These are phyloP conservation scores for Anas bernieri DNA, from an alignment of 2,797 vertebrate species.

Conservation along the genomic window DNA sequence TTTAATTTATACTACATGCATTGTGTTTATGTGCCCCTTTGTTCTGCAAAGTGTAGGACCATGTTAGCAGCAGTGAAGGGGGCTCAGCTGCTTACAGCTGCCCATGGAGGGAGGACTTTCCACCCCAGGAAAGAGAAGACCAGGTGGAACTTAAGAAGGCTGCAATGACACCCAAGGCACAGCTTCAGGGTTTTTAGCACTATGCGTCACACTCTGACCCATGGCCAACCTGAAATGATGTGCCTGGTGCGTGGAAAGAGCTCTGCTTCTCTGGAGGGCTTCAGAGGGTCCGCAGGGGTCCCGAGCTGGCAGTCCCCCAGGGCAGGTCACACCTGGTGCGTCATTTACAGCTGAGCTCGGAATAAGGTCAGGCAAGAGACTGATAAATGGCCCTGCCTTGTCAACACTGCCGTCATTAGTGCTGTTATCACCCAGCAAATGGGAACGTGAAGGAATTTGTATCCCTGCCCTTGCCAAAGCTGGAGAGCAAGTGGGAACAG, in stretches of 20 bases:
- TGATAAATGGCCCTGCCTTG: conserved; percentile 15
- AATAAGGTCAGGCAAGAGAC: background rate
- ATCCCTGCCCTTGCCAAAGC: background rate
- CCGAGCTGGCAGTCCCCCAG: background rate
- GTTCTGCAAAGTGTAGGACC: background rate
- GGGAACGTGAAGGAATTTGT: background rate
- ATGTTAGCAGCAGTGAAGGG: background rate
- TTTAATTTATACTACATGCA: background rate
- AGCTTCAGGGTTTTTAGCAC: background rate
- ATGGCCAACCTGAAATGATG: background rate
- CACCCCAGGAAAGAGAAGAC: rapidly evolving
- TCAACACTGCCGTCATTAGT: background rate
- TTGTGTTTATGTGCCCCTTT: background rate
- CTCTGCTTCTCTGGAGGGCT: background rate
- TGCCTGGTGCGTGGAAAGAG: background rate
- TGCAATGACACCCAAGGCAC: background rate
- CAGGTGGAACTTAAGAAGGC: background rate
- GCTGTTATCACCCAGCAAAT: conserved; percentile 1
- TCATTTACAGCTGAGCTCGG: background rate
- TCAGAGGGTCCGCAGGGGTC: background rate
- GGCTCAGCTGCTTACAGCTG: background rate
- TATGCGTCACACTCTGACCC: background rate
- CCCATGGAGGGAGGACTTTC: background rate
- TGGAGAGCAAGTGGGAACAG: background rate
- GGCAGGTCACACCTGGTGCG: background rate